Conservation (phyloP, 2,797 vertebrate genomes). For the Phoebastria nigripes region DNA sequence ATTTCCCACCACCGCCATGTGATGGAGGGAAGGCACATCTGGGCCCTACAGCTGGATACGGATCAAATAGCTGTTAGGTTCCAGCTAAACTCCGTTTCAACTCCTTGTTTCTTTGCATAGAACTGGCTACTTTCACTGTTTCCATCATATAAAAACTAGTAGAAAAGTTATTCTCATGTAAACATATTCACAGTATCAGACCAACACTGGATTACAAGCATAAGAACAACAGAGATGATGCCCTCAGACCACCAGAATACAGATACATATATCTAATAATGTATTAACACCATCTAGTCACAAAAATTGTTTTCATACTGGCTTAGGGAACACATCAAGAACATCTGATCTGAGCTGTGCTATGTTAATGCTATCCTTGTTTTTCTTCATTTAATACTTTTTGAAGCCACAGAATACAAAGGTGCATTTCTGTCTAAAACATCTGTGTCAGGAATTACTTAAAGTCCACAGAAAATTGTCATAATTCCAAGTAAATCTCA, state of each 20-base stretch:
- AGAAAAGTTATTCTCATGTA: not conserved
- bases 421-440: not conserved
- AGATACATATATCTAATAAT: not conserved
- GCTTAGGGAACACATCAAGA: not conserved
- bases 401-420: not conserved
- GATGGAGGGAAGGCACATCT: not conserved
- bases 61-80: not conserved
- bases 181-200: not conserved
- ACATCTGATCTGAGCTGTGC: not conserved
- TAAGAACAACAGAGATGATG: not conserved
- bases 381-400: not conserved
- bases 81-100: not conserved
- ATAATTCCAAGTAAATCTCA: not conserved
- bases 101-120: not conserved
- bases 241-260: not conserved
- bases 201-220: not conserved
- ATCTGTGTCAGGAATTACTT: not conserved
- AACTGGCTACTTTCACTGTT: not conserved
- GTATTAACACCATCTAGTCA: not conserved
- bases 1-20: not conserved
- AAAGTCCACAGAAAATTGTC: not conserved
- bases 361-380: not conserved
- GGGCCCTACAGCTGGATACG: not conserved
- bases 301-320: not conserved
- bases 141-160: not conserved